Evolutionary conservation across 2,888 invertebrate genomes (phyloP).

Genomic region (Synanthedon formicaeformis): DNA sequence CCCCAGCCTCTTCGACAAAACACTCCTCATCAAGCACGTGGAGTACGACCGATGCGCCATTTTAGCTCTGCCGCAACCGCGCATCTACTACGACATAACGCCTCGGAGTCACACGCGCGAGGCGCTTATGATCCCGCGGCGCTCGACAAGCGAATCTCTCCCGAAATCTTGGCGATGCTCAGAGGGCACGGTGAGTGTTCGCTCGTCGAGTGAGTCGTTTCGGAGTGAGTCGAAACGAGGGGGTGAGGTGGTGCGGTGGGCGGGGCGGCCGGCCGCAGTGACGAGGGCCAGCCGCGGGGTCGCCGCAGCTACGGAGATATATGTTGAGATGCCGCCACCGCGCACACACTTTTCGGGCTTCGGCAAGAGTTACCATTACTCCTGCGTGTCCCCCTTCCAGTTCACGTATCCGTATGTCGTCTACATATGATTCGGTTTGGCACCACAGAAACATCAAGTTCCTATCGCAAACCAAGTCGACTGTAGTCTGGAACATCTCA

Average conservation of each 20-base stretch:
- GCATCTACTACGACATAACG: constrained; percentile 51
- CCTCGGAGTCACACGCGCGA: constrained; percentile 25
- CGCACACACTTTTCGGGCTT: constrained; percentile 64
- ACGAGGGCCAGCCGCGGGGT: constrained; percentile 65
- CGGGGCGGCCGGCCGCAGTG: constrained; percentile 63
- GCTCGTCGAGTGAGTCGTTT: constrained; percentile 25
- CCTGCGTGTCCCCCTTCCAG: constrained; percentile 66
- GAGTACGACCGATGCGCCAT: constrained; percentile 58
- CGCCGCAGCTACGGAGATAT: constrained; percentile 59
- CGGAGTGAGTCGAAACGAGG: constrained; percentile 43
- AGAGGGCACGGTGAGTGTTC: constrained; percentile 47
- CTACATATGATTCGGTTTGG: constrained; percentile 38
- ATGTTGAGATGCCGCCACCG: constrained; percentile 59
- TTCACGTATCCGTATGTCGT: constrained; percentile 63
- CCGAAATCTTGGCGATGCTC: constrained; percentile 62
- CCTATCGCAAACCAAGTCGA: too few relatives aligned
- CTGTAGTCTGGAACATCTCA: too few relatives aligned
- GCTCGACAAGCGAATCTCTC: constrained; percentile 53
- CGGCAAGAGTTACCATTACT: constrained; percentile 67
- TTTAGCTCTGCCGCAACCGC: constrained; percentile 56
- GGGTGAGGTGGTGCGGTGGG: constrained; percentile 46
- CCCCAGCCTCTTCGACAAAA: constrained; percentile 51
- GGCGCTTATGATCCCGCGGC: constrained; percentile 41
- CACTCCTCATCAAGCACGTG: constrained; percentile 52
- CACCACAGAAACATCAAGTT: too few relatives aligned